Conservation (phyloP, 2,888 invertebrate genomes). For the Pristionchus maxplancki region DNA sequence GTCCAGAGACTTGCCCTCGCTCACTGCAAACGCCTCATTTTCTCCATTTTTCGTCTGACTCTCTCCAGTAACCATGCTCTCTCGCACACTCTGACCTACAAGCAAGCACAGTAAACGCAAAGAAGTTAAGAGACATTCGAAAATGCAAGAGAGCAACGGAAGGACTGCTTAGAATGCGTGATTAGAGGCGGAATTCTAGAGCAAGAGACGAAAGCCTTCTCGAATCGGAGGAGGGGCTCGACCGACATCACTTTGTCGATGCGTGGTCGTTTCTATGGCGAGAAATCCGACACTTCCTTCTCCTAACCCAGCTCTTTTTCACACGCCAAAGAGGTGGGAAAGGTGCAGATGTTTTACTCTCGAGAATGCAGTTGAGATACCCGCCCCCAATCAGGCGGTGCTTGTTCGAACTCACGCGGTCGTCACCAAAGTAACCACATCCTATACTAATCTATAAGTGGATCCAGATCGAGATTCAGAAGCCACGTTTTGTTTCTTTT, state of each 20-base stretch:
- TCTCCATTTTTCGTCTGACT: no score
- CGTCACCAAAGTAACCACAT: neutral
- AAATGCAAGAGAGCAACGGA: neutral
- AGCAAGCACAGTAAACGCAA: no score
- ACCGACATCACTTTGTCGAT: neutral
- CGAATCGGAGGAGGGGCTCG: neutral
- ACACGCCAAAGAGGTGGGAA: neutral
- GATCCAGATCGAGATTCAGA: no score
- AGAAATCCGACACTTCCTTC: neutral
- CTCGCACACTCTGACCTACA: no score
- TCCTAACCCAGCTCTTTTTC: neutral
- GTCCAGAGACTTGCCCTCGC: constrained; percentile 55
- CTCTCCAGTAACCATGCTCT: no score
- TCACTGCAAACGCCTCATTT: no score
- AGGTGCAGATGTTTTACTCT: constrained; percentile 7
- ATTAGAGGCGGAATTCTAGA: neutral
- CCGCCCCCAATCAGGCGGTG: neutral
- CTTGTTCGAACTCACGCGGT: neutral
- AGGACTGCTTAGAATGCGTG: neutral
- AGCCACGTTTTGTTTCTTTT: neutral
- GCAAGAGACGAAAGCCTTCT: neutral
- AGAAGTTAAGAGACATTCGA: no score
- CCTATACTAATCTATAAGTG: no score
- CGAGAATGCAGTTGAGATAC: neutral
- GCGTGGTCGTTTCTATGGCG: neutral